Conservation (phyloP, 2,888 invertebrate species). For the Pachydiplax longipennis region DNA sequence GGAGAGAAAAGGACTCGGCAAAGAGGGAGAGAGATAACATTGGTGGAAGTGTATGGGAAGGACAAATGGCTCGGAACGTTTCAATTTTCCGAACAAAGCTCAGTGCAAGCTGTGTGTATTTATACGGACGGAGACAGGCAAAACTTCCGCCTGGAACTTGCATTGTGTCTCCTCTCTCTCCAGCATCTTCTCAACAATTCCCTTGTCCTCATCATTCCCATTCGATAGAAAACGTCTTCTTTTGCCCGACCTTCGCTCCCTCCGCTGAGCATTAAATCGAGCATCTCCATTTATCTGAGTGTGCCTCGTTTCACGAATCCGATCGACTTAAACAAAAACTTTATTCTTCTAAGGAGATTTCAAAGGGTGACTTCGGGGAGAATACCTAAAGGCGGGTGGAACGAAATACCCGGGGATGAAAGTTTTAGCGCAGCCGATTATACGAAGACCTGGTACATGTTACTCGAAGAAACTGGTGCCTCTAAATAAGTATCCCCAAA, state of each 20-base stretch:
- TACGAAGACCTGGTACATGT: no score
- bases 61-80: conserved; percentile 40
- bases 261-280: not conserved
- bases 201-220: not conserved
- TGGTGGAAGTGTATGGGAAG: conserved; percentile 29
- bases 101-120: conserved; percentile 28
- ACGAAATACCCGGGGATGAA: no score
- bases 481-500: no score
- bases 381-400: no score
- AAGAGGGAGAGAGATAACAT: not conserved
- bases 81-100: conserved; percentile 45
- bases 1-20: not conserved
- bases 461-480: no score
- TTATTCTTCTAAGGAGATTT: no score
- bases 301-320: not conserved
- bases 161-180: not conserved
- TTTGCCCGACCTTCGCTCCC: not conserved
- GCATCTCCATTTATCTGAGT: not conserved
- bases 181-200: not conserved
- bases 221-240: not conserved
- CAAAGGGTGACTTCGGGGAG: no score
- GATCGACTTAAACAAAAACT: not conserved
- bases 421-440: no score
- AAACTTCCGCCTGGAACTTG: conserved; percentile 34
- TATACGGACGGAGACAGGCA: not conserved